Evolutionary conservation across 2,113 vertebrate species (phyloP).

Genomic region (Calonectris borealis): DNA sequence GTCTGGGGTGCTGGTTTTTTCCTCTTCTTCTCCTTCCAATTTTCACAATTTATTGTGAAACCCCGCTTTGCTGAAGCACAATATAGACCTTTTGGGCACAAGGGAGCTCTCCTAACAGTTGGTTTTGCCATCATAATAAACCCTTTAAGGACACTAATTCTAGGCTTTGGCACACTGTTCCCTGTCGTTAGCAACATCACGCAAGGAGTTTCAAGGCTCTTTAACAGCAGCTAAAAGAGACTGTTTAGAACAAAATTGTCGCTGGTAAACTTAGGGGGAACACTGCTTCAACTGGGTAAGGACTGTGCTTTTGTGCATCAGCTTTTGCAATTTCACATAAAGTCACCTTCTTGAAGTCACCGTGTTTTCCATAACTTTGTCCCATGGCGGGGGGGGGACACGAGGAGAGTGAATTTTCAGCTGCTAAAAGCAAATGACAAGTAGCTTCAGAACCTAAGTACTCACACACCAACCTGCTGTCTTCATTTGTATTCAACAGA

Average conservation of each 20-base stretch:
- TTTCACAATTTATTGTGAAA: conserved; percentile 29
- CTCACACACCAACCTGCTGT: conserved; percentile 47
- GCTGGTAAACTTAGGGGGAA: neutral
- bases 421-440: conserved; percentile 16
- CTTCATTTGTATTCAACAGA: conserved; percentile 75
- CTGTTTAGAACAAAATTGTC: neutral
- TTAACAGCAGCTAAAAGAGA: neutral
- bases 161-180: neutral
- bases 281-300: neutral
- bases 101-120: neutral
- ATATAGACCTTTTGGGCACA: conserved; percentile 15
- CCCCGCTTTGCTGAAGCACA: neutral
- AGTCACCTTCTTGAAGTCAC: neutral
- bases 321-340: neutral
- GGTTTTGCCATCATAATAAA: conserved; percentile 44
- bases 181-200: neutral
- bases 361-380: neutral
- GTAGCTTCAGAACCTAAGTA: conserved; percentile 24
- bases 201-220: neutral
- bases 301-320: neutral
- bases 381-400: neutral
- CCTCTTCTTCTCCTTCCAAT: neutral
- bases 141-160: conserved; percentile 27
- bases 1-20: neutral
- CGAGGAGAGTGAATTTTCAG: neutral